Base-by-base conservation (phyloP, 2,797 vertebrate species). In the Borostomias antarcticus region DNA sequence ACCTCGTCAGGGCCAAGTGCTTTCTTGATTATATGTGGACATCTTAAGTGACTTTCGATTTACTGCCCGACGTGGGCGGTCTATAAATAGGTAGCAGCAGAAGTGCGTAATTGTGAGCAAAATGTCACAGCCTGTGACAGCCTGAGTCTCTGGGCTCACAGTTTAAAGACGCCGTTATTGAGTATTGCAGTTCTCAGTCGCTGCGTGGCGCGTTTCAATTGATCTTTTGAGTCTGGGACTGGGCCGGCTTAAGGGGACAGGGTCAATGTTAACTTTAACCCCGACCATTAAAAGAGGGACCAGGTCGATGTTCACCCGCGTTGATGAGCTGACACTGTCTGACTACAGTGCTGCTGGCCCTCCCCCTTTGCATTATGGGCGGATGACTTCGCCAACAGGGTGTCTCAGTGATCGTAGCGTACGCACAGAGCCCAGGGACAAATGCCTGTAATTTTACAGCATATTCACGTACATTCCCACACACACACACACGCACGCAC, bases 151-250 rank as follows among this genome's bases (percentile, higher is more conserved):
- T 45, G 17, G 48, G 52, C 64, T 59, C 26, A 3, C 17, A 45
- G 58, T 63, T 77, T 77, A 74, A 69, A 66, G 69, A 52, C n/a
- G n/a, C n/a, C n/a, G n/a, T n/a, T n/a, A n/a, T 10, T 47, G 33
- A 54, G 13, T 64, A 67, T 69, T 28, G 11, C 40, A 28, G 61
- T 68, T 64, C 62, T 69, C 75, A 72, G 79, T 67, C 78, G 72
- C 69, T 67, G 71, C 71, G 10, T 71, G 58, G 77, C 74, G 58
- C 70, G 56, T 68, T 72, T 54, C 48, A 70, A 64, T 70, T 81
- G 85, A 86, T 75, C 82, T 59, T 66, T 82, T 84, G 79, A 82
- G 60, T 43, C 59, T 68, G 69, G 19, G 56, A 33, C 51, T 54
- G 54, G 21, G 37, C 62, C 61, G 72, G 77, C 58, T 69, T 77